phyloP scores from a whole-genome alignment of 1,140 invertebrate species.

The Stegodyphus mimosarum region DNA sequence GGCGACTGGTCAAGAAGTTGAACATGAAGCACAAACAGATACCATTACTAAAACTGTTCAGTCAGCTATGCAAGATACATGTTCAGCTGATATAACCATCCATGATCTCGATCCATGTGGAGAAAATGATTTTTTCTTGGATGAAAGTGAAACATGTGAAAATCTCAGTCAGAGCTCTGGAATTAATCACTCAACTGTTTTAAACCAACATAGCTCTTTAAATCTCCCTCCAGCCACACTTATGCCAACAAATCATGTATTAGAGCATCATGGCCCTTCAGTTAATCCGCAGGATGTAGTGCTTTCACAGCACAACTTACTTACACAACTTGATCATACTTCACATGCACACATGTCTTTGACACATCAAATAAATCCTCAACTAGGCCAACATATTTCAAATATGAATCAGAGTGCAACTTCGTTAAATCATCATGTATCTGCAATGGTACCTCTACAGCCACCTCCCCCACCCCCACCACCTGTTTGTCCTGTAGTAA shows the following conservation, averaged over 20 bases:
- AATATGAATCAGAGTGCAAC: background rate
- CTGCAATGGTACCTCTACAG: background rate
- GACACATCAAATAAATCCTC: background rate
- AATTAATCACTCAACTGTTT: background rate
- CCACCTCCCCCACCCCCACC: conserved; percentile 23
- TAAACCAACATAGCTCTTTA: conserved; percentile 10
- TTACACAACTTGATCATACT: background rate
- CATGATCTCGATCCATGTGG: conserved; percentile 40
- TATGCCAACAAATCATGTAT: background rate
- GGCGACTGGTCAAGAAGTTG: conserved; percentile 43
- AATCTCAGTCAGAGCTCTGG: background rate
- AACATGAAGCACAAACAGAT: conserved; percentile 4
- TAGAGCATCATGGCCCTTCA: conserved; percentile 21
- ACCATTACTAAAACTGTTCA: conserved; percentile 5
- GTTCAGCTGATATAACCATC: conserved; percentile 25
- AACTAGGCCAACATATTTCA: background rate
- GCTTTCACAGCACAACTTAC: conserved; percentile 7
- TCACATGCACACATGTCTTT: background rate
- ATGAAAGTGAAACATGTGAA: conserved; percentile 33
- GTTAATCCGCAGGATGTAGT: conserved; percentile 19
- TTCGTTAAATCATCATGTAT: background rate
- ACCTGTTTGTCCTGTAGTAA: background rate
- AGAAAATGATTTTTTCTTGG: conserved; percentile 39
- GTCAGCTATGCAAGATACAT: conserved; percentile 20
- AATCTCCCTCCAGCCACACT: conserved; percentile 1